Base-by-base conservation (phyloP, 1,140 invertebrate species). In the Platyura marginata region DNA sequence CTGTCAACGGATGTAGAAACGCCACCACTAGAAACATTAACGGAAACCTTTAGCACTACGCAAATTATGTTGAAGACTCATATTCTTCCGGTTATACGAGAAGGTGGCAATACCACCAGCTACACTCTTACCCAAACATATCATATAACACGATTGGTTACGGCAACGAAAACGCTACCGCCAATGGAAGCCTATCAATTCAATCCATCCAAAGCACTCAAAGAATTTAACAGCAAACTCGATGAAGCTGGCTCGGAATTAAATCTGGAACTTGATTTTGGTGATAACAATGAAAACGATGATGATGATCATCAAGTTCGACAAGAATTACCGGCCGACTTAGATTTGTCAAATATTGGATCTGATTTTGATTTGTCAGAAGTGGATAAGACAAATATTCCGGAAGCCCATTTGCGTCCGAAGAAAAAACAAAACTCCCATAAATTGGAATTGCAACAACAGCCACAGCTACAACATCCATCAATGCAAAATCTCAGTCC, bases 171-270 rank as follows among this genome's bases (percentile, higher is more conserved):
- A 56, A 91, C 86, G 0, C 56, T 90, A 21, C 86, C 85, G 9
- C 85, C 86, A 0, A 75, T 82, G 68, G 82, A 88, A 53, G 76
- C 79, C 21, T 88, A 83, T 59, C 81, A 87, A 48, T 87, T 87
- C 51, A 79, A 83, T 21, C 82, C 83, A 0, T 85, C 81, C 46
- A 86, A 86, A 59, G 85, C 82, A 3, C 65, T 90, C 11, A 88
- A 85, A 48, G 86, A 92, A 57, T 88, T 89, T 58, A 87, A 88
- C 47, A 84, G 80, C 38, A 76, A 77, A 36, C 63, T 86, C 21
- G 81, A 89, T 53, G 83, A 88, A 63, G 83, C 85, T n/a, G 84
- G 83, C 2, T 86, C 82, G 2, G 84, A 89, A 57, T 56, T 90
- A 6, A 79, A 88, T 52, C 62, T 88, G 39, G 81, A 90, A 55